Evolutionary conservation across 2,888 invertebrate genomes (phyloP), one percentile per base, ranked within the genome.

Genomic region (Cybosia mesomella): DNA sequence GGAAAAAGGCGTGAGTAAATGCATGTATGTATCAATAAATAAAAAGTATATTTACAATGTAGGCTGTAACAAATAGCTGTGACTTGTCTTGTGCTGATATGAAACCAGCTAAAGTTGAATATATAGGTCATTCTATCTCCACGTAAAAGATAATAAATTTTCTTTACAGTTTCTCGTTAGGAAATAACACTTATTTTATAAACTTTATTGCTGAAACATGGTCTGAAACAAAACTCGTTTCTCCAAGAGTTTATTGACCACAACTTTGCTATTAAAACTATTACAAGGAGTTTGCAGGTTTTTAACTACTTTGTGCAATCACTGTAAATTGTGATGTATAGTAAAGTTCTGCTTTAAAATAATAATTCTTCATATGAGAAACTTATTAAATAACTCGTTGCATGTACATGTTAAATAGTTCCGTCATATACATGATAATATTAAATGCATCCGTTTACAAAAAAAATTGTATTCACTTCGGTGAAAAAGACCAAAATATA

Each of bases 181-280:
- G 36, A 5, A 59, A n/a, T 59, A 59, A 18, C 59, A 39, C 24
- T 59, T 11, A n/a, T n/a, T 34, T 22, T 39, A 59, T 18, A 49
- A 39, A 59, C 15, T 59, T 36, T 22, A 59, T 59, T 59, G 15
- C 11, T 59, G 36, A 22, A 36, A 36, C 58, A 4, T 13, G 34
- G 9, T 22, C 36, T 22, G 15, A 22, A 59, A 39, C 59, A 18
- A 59, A 39, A 39, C 22, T 59, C 59, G 18, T 59, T 59, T 39
- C 36, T 22, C 9, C 5, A 59, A 39, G 36, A 39, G 22, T 59
- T 59, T 59, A 39, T 59, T 59, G 59, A 22, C 36, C 59, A 59
- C 22, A 11, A 36, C 36, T 59, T 59, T 39, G 7, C 36, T 24
- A 24, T 39, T 53, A 49, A 61, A 49, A 61, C 49, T 43, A 61